These are phyloP conservation scores for Syrphus vitripennis DNA, from an alignment of 2,888 invertebrate genomes.

Conservation along the genomic window DNA sequence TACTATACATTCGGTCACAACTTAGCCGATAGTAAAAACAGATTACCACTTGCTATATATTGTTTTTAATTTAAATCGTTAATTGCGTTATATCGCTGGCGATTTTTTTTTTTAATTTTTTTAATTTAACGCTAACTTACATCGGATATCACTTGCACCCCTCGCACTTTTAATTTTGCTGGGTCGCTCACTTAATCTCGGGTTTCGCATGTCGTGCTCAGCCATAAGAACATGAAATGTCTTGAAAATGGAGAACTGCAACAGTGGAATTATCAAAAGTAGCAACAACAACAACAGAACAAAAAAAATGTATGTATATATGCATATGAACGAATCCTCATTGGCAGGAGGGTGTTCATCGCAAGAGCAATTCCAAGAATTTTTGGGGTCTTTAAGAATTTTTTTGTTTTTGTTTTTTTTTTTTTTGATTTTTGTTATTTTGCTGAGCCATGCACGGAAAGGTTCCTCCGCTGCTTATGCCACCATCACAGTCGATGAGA, in stretches of 20 bases:
- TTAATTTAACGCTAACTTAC: constrained; percentile 16
- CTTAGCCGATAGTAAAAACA: constrained; percentile 44
- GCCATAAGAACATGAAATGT: constrained; percentile 63
- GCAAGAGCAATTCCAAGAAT: constrained; percentile 49
- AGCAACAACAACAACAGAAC: not conserved
- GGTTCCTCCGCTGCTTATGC: not conserved
- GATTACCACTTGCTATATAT: constrained; percentile 48
- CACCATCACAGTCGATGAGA: not conserved
- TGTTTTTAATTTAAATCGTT: constrained; percentile 67
- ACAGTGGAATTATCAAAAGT: not conserved
- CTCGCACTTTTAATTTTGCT: constrained; percentile 11
- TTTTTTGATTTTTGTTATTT: not conserved
- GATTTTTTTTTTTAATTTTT: not conserved
- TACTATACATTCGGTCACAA: not conserved
- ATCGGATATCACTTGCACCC: constrained; percentile 36
- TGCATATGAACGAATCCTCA: constrained; percentile 21
- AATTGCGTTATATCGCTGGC: constrained; percentile 59
- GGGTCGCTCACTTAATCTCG: constrained; percentile 62
- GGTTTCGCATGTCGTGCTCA: constrained; percentile 70
- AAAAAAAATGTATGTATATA: not conserved
- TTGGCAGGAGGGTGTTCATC: constrained; percentile 48
- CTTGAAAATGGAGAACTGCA: constrained; percentile 67
- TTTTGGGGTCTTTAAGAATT: constrained; percentile 45
- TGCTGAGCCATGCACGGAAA: constrained; percentile 51
- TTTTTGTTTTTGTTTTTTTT: not conserved